Base-by-base conservation (phyloP, 2,797 vertebrate genomes). In the Pampus argenteus region DNA sequence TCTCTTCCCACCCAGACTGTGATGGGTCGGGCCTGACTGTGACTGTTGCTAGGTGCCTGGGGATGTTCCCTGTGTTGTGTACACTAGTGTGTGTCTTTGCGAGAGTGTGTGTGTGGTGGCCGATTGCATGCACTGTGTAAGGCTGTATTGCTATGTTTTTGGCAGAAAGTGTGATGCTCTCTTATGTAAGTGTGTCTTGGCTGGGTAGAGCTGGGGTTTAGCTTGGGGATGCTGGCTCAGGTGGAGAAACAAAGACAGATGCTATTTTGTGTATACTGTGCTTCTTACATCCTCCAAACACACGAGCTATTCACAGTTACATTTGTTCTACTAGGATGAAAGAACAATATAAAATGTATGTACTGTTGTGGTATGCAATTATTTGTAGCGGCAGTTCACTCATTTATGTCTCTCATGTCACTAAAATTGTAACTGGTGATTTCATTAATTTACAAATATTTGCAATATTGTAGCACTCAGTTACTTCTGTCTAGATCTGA, bases 181-280 rank as follows among this genome's bases (percentile, higher is more conserved):
- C 47, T 89, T 91, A 89, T 82, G 82, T 90, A 91, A 90, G 78
- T 49, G 20, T 76, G 80, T 87, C 87, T 84, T 83, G 85, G 82
- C 83, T 76, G 79, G 71, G 71, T 58, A 82, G 70, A 84, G 77
- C 76, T 66, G 62, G 75, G 76, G 76, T 85, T 85, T 80, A 78
- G 89, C 83, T 84, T 48, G 71, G 80, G 84, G 81, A 88, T 86
- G 86, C 86, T 79, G 88, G 88, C 90, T 90, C 89, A 91, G 90
- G 86, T 91, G 88, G 84, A 75, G 67, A 66, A 66, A 85, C 2
- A 38, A 69, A 90, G 73, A 87, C 69, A 11, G 63, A 82, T 87
- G 68, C 85, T 91, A 90, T 91, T 91, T 89, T 88, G 78, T 85
- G 87, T 88, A 31, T 64, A 20, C 26, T 71, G 78, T 50, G 1